These are phyloP conservation scores for Myzus persicae DNA, from an alignment of 1,140 invertebrate species.

Conservation along the genomic window DNA sequence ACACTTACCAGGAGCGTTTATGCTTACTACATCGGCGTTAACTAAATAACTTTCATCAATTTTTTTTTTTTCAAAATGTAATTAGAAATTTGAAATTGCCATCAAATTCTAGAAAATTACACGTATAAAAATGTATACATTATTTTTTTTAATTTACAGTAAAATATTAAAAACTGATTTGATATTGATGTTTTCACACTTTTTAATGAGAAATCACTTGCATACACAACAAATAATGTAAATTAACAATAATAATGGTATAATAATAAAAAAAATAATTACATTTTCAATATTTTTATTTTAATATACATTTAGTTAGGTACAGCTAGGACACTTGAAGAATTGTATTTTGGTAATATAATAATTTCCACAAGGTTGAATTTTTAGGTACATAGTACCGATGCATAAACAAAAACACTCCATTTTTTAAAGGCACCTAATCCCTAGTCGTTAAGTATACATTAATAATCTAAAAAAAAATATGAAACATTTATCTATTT, in stretches of 20 bases:
- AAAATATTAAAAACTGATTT: slow-evolving; percentile 18
- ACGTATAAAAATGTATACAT: not conserved
- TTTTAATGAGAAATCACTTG: slow-evolving; percentile 45
- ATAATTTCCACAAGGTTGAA: not conserved
- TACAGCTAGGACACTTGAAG: not conserved
- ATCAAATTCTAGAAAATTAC: slow-evolving; percentile 39
- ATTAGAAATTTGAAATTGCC: slow-evolving; percentile 31
- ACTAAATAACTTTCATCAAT: slow-evolving; percentile 34
- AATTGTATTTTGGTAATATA: not conserved
- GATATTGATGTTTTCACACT: slow-evolving; percentile 21
- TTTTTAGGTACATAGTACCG: slow-evolving; percentile 35
- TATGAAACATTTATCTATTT: not conserved
- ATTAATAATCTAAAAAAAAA: not conserved
- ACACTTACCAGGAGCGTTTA: slow-evolving; percentile 58
- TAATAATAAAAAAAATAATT: not conserved
- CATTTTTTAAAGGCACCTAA: slow-evolving; percentile 16
- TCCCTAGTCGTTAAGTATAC: not conserved
- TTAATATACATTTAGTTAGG: slow-evolving; percentile 6
- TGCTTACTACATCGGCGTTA: slow-evolving; percentile 49
- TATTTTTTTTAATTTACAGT: not conserved
- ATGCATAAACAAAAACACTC: slow-evolving; percentile 58
- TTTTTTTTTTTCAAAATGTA: slow-evolving; percentile 41
- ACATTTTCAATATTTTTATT: slow-evolving; percentile 33
- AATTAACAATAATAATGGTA: slow-evolving; percentile 38
- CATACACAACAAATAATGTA: slow-evolving; percentile 34